A percentile compares a stretch with the other conserved stretches of the same genome.
Evolutionary conservation across 1,140 invertebrate species (phyloP).

Genomic region (Tribolium castaneum): DNA sequence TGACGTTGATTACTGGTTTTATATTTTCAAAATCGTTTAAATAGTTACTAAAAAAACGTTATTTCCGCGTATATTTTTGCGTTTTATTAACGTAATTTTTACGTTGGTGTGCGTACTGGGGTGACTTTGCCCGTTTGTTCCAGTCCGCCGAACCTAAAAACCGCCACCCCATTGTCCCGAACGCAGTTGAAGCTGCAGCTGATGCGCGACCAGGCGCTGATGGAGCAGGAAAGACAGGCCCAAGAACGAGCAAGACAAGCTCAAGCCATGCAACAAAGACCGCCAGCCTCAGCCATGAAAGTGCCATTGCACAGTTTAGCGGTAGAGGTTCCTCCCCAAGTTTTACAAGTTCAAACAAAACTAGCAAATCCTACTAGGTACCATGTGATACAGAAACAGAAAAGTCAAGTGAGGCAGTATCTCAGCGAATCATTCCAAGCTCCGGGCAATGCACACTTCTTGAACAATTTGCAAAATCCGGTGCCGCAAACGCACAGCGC

Average conservation of each 20-base stretch:
- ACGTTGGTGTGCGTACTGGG: no score
- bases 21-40: background rate
- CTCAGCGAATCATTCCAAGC: constrained; percentile 81
- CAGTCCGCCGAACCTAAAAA: constrained; percentile 86
- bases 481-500: constrained; percentile 63
- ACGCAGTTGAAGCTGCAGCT: constrained; percentile 88
- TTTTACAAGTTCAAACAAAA: constrained; percentile 84
- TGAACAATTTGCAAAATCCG: constrained; percentile 51
- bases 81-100: no score
- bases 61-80: no score
- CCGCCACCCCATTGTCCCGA: constrained; percentile 80
- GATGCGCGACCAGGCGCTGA: constrained; percentile 81
- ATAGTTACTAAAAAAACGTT: no score
- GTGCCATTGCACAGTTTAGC: constrained; percentile 71
- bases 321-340: constrained; percentile 82
- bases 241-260: constrained; percentile 63
- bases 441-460: constrained; percentile 48
- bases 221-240: constrained; percentile 76
- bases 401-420: constrained; percentile 88
- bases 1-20: no score
- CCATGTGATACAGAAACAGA: constrained; percentile 91
- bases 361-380: constrained; percentile 92
- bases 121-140: no score
- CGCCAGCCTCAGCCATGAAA: constrained; percentile 68
- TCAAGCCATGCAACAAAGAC: constrained; percentile 63